Evolutionary conservation across 2,888 invertebrate species (phyloP), one percentile per base, ranked within the genome.

Genomic region (Agonum fuliginosum): DNA sequence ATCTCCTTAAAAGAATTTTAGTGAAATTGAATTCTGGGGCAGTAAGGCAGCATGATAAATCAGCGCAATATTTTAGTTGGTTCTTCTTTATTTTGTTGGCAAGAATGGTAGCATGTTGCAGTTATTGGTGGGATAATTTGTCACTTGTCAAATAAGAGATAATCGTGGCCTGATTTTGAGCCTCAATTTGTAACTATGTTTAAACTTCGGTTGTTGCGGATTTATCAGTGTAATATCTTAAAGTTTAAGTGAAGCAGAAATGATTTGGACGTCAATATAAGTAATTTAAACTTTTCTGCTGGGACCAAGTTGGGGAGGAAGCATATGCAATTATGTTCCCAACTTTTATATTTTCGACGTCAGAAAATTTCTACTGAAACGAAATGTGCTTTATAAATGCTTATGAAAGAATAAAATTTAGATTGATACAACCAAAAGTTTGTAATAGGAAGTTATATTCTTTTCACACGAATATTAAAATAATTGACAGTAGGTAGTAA

Each of bases 171-270:
- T 30, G 34, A 30, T 62, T 37, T 19, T 37, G 34, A 62, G 3
- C 62, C 24, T 8, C 71, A 71, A 71, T 71, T 71, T 71, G 71
- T 71, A 71, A 71, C 71, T 30, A 48, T 30, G 71, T 48, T 46
- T 43, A 71, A 71, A 71, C 71, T 71, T 71, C 0, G 30, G 48
- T 48, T 71, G 48, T 46, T 69, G 24, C 14, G 12, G 24, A 48
- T 46, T 71, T 48, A 71, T 71, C 71, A 48, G 43, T 30, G 8
- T n/a, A 30, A 71, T 71, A 71, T 71, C 71, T 71, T 51, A 48
- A 27, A 71, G 30, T 71, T 71, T 46, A 48, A 71, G 48, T 43
- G 17, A 27, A 71, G 12, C 48, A 48, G 48, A 71, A 48, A 71
- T 71, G 30, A 71, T 48, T 51, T 71, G 30, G 48, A 24, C 30